phyloP scores from a whole-genome alignment of 2,888 invertebrate species.

The Epinotia nisella region DNA sequence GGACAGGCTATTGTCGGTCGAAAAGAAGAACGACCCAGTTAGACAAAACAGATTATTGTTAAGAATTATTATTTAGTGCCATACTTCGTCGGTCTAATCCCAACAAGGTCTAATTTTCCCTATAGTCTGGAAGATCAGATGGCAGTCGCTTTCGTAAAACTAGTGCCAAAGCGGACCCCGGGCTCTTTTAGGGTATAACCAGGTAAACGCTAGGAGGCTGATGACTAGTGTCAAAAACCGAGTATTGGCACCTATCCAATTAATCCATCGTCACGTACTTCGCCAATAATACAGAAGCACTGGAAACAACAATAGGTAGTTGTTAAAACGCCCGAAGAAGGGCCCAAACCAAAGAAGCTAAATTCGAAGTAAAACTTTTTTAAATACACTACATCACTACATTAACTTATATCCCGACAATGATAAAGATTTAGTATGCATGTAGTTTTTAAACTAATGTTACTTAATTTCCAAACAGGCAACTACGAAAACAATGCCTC shows the following conservation, averaged over 20 bases:
- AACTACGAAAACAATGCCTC: conserved; percentile 39
- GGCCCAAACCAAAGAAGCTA: not conserved
- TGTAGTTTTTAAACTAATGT: not conserved
- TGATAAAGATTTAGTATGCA: not conserved
- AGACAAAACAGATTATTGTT: not conserved
- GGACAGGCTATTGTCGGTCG: too few species aligned
- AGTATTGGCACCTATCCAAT: not conserved
- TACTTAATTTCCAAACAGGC: conserved; percentile 26
- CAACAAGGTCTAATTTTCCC: too few species aligned
- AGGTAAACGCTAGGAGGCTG: too few species aligned
- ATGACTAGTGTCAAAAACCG: not conserved
- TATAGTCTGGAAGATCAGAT: too few species aligned
- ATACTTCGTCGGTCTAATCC: too few species aligned
- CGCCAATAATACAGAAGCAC: not conserved
- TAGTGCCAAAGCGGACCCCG: too few species aligned
- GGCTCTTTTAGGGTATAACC: too few species aligned
- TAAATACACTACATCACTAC: too few species aligned
- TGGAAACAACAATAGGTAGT: not conserved
- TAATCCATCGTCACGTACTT: not conserved
- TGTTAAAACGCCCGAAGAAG: not conserved
- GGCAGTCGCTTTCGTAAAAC: too few species aligned
- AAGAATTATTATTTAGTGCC: not conserved
- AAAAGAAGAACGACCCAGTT: too few species aligned
- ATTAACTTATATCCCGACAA: not conserved
- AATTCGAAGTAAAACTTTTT: not conserved